Evolutionary conservation across 2,113 vertebrate species (phyloP), one percentile per base, ranked within the genome.

Genomic region (Brachyhypopomus occidentalis): DNA sequence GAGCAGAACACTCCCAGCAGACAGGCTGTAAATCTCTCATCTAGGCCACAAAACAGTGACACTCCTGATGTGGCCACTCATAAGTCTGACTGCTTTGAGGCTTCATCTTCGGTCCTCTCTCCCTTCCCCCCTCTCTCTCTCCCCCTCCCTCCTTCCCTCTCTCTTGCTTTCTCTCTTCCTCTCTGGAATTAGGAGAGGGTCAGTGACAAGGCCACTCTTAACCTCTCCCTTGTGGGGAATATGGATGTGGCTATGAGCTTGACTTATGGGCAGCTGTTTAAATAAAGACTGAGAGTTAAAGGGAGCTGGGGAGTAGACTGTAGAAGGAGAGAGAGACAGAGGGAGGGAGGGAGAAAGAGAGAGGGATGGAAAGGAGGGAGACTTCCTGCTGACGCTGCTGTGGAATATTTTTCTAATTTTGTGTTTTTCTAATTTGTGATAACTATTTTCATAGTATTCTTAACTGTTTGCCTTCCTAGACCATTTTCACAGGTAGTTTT

Each of bases 1-100:
- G 30, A 30, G 30, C 41, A 5, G 75, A 45, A 60, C 20, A 77
- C 79, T 82, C 58, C 48, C 55, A 45, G 14, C 67, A 56, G 45
- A 76, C 41, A 55, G n/a, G 5, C 52, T 25, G 27, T 90, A 89
- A 92, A 91, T 90, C 84, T 82, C 74, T 77, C 75, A 76, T 60
- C 82, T 84, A 84, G 86, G 71, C 64, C 83, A 88, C 85, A 90
- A 89, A 91, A 91, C 83, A 79, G 82, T 90, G 89, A 89, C 90
- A 90, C 59, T 79, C 77, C 76, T 80, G 80, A 88, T 87, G 86
- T 89, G 84, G 87, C 88, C 76, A 70, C 75, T 76, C 76, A 55
- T 81, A 86, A 79, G 64, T 84, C 86, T 86, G 12, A 83, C 45
- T 70, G 71, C 89, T 85, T 48, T 63, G 56, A 80, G 83, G 78